A percentile compares a stretch with the other conserved stretches of the same genome.
phyloP scores from a whole-genome alignment of 2,888 invertebrate genomes.

The Hydrotaea diabolus region DNA sequence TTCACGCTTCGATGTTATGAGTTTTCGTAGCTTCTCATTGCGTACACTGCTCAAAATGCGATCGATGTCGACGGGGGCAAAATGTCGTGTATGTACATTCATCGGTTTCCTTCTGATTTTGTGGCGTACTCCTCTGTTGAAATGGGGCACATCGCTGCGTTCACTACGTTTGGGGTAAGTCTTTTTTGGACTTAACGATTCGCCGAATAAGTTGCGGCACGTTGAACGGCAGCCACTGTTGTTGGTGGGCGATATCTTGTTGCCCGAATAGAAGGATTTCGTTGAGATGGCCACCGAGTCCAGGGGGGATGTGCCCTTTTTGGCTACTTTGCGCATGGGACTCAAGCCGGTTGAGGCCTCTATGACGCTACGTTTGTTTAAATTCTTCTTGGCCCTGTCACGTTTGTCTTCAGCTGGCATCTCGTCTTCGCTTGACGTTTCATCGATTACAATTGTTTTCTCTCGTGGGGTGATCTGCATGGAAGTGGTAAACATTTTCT shows the following conservation, averaged over 20 bases:
- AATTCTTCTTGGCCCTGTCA: not conserved
- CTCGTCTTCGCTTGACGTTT: constrained; percentile 52
- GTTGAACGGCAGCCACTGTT: constrained; percentile 11
- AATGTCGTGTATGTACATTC: constrained; percentile 3
- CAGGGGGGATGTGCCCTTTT: constrained; percentile 42
- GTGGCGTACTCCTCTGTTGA: constrained; percentile 78
- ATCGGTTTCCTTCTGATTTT: constrained; percentile 71
- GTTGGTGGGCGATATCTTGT: constrained; percentile 38
- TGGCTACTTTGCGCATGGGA: constrained; percentile 66
- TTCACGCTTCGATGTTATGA: constrained; percentile 74
- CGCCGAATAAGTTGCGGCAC: constrained; percentile 60
- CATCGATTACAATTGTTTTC: constrained; percentile 48
- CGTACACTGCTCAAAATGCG: constrained; percentile 74
- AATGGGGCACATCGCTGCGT: constrained; percentile 46
- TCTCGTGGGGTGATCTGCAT: constrained; percentile 74
- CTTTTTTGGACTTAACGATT: constrained; percentile 41
- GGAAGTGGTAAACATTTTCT: constrained; percentile 75
- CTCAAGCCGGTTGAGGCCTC: constrained; percentile 42
- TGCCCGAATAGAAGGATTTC: constrained; percentile 72
- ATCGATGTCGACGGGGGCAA: constrained; percentile 70
- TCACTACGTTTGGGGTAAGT: constrained; percentile 6
- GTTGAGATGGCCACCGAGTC: constrained; percentile 69
- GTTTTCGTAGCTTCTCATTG: constrained; percentile 76
- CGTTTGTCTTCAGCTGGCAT: constrained; percentile 31
- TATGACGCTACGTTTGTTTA: constrained; percentile 65